A percentile compares a stretch with the other conserved stretches of the same genome.
phyloP scores from a whole-genome alignment of 2,113 vertebrate genomes.

The Eulemur rufifrons region DNA sequence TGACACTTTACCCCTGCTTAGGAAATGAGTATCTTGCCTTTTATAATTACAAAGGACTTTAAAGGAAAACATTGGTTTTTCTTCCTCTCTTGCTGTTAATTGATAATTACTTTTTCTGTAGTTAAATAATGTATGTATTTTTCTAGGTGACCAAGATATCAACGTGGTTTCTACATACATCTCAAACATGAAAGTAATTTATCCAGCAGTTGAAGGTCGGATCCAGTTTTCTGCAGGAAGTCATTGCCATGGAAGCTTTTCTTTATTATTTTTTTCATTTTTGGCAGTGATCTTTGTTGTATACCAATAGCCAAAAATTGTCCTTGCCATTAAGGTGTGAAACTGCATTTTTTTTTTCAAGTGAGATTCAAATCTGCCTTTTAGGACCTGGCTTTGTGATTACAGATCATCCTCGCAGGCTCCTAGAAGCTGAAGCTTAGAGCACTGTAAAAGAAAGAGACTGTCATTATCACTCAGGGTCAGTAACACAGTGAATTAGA shows the following conservation, averaged over 20 bases:
- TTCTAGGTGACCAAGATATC: conserved; percentile 90
- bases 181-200: conserved; percentile 85
- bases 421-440: conserved; percentile 11
- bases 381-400: neutral
- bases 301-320: conserved; percentile 48
- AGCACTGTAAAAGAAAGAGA: neutral
- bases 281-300: conserved; percentile 37
- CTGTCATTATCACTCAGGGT: neutral
- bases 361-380: conserved; percentile 31
- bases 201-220: conserved; percentile 91
- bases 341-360: conserved; percentile 33
- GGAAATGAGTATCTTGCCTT: conserved; percentile 12
- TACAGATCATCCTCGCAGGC: neutral
- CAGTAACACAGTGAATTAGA: neutral
- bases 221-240: conserved; percentile 85
- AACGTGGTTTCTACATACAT: conserved; percentile 89
- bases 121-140: conserved; percentile 57
- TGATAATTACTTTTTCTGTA: conserved; percentile 6
- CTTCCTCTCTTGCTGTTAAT: neutral
- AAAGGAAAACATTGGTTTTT: neutral
- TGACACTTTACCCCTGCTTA: neutral
- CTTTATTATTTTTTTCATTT: conserved; percentile 66
- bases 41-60: conserved; percentile 26
- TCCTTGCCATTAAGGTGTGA: neutral
- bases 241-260: conserved; percentile 57